These are phyloP conservation scores for Amphipyra tragopoginis DNA, from an alignment of 2,888 invertebrate species.

Conservation along the genomic window DNA sequence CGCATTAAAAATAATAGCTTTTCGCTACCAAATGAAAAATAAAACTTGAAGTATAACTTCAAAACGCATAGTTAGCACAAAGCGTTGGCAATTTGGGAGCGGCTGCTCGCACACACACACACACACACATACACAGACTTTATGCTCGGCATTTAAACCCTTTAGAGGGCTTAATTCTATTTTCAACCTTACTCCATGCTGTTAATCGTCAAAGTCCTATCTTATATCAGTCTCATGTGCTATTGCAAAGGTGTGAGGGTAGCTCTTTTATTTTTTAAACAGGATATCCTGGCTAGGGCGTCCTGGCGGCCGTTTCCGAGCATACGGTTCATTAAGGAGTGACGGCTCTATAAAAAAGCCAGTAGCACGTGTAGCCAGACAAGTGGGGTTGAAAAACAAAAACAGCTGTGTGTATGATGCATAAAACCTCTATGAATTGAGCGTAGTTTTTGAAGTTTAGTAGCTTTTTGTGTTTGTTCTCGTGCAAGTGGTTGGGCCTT, in stretches of 20 bases:
- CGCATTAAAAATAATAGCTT: constrained; percentile 40
- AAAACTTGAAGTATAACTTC: constrained; percentile 38
- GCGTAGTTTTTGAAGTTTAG: constrained; percentile 31
- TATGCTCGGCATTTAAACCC: constrained; percentile 34
- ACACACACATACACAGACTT: constrained; percentile 31
- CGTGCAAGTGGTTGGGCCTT: constrained; percentile 23
- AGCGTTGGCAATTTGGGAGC: constrained; percentile 52
- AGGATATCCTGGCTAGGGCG: constrained; percentile 85
- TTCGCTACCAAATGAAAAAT: constrained; percentile 38
- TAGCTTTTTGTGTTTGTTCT: constrained; percentile 27
- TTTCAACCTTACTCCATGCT: constrained; percentile 55
- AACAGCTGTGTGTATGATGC: constrained; percentile 52
- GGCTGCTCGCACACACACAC: constrained; percentile 40
- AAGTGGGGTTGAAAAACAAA: constrained; percentile 71
- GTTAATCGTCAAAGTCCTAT: constrained; percentile 46
- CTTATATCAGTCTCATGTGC: constrained; percentile 31
- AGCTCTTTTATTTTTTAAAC: constrained; percentile 86
- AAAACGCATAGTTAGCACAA: constrained; percentile 45
- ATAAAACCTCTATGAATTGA: constrained; percentile 41
- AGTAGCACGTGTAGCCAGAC: constrained; percentile 80
- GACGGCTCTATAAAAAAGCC: constrained; percentile 75
- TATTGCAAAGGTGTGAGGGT: constrained; percentile 78
- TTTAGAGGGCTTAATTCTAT: constrained; percentile 44
- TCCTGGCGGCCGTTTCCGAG: constrained; percentile 78
- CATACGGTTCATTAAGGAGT: constrained; percentile 79